A percentile compares a stretch with the other conserved stretches of the same genome.
Conservation (phyloP, 2,797 vertebrate species). For the Sphaeramia orbicularis region DNA sequence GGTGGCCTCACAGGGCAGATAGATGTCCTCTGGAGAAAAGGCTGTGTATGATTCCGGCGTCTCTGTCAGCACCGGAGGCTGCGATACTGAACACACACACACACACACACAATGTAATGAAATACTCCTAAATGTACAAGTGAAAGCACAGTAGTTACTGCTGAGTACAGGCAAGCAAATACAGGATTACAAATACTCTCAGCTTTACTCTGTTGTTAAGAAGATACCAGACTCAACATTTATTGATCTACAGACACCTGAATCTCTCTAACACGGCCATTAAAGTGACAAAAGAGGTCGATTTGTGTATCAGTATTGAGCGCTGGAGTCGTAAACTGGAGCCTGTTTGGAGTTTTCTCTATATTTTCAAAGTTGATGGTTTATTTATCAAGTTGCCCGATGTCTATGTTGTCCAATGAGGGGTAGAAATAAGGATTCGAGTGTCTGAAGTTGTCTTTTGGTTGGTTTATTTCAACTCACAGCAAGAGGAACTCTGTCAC, state of each 20-base stretch:
- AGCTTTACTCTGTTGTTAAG: neutral
- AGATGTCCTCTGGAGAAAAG: constrained; percentile 73
- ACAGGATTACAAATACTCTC: neutral
- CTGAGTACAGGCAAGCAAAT: neutral
- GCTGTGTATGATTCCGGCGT: constrained; percentile 68
- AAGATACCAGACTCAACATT: neutral
- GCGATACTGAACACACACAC: constrained; percentile 63
- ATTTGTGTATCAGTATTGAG: no score
- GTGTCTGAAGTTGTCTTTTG: no score
- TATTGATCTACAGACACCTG: neutral
- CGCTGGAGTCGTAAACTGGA: neutral
- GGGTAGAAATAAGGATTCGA: no score
- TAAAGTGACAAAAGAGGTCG: no score
- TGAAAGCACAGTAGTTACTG: neutral
- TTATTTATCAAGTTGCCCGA: no score
- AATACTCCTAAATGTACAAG: neutral
- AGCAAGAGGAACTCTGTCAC: no score
- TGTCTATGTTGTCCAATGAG: no score
- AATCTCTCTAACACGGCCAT: no score
- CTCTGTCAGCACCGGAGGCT: constrained; percentile 72
- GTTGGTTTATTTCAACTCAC: no score
- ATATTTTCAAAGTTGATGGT: no score
- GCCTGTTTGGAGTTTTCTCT: neutral
- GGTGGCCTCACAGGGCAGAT: constrained; percentile 73
- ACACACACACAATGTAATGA: constrained; percentile 26